Percentiles rank a stretch among this genome's conserved stretches.
Conservation (phyloP, 2,888 invertebrate genomes). For the Drosophila monieri region DNA sequence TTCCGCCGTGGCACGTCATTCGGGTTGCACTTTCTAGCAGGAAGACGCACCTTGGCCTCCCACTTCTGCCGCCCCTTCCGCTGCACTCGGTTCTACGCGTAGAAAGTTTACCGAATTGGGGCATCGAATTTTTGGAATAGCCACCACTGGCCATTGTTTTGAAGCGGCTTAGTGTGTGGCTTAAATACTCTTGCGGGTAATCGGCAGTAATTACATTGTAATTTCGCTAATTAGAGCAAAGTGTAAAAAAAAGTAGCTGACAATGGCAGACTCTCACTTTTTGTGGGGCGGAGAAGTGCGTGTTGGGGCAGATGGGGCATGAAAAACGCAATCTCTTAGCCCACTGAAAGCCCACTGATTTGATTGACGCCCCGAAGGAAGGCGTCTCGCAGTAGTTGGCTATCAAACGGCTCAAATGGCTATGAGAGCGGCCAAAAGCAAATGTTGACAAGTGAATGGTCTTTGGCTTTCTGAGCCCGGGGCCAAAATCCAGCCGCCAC, state of each 20-base stretch:
- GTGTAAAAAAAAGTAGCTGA: conserved; percentile 31
- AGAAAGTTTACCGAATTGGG: conserved; percentile 37
- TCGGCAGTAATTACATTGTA: conserved; percentile 33
- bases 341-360: conserved; percentile 39
- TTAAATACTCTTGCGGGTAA: conserved; percentile 8
- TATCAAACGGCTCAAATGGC: conserved; percentile 31
- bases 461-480: conserved; percentile 47
- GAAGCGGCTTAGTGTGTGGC: conserved; percentile 5
- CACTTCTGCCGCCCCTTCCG: conserved; percentile 18
- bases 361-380: conserved; percentile 49
- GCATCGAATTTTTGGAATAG: conserved; percentile 4
- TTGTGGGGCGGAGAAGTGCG: conserved; percentile 15
- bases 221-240: conserved; percentile 40
- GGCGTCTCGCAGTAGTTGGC: conserved; percentile 40
- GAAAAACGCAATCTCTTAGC: conserved; percentile 35
- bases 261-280: conserved; percentile 30
- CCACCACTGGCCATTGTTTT: neutral
- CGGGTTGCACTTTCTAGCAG: conserved; percentile 46
- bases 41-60: conserved; percentile 35
- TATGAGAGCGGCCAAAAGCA: conserved; percentile 18
- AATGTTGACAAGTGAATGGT: conserved; percentile 53
- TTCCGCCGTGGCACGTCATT: conserved; percentile 32
- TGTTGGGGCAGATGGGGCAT: conserved; percentile 30
- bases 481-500: conserved; percentile 18
- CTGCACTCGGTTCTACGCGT: conserved; percentile 28